Conservation (phyloP, 2,888 invertebrate species). For the Drosophila algonquin region DNA sequence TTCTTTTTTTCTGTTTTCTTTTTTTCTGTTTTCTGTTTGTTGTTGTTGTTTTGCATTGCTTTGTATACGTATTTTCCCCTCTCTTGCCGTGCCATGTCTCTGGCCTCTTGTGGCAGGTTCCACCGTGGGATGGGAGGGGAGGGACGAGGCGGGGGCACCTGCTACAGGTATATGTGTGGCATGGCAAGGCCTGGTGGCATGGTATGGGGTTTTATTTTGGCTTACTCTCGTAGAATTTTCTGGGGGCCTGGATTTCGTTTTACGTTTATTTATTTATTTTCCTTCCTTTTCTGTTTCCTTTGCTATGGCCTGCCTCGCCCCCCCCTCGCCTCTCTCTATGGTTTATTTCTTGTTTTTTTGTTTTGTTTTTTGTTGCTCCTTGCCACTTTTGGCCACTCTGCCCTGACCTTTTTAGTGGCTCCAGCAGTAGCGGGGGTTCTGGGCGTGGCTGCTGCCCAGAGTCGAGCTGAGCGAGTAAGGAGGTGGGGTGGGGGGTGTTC, state of each 20-base stretch:
- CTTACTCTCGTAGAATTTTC: conserved; percentile 56
- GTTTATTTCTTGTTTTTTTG: conserved; percentile 15
- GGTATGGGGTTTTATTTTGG: conserved; percentile 68
- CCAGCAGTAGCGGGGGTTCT: conserved; percentile 30
- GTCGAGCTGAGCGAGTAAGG: neutral
- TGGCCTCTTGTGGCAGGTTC: conserved; percentile 32
- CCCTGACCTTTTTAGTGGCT: conserved; percentile 67
- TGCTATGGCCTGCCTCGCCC: neutral
- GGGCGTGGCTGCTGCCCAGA: conserved; percentile 64
- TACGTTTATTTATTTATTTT: conserved; percentile 49
- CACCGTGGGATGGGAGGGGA: neutral
- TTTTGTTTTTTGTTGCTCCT: conserved; percentile 15
- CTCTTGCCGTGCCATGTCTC: conserved; percentile 4
- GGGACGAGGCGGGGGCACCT: too few species aligned
- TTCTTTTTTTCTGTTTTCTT: conserved; percentile 46
- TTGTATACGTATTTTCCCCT: conserved; percentile 23
- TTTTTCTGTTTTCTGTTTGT: conserved; percentile 54
- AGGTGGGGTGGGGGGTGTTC: too few species aligned
- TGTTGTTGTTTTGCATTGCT: conserved; percentile 37
- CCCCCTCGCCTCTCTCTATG: neutral
- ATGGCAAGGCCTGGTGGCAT: neutral
- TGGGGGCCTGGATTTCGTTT: conserved; percentile 53
- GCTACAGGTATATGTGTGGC: conserved; percentile 48
- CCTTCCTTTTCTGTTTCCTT: conserved; percentile 15
- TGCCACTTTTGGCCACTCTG: conserved; percentile 48